phyloP scores from a whole-genome alignment of 2,113 vertebrate species.

The Poeciliopsis occidentalis region DNA sequence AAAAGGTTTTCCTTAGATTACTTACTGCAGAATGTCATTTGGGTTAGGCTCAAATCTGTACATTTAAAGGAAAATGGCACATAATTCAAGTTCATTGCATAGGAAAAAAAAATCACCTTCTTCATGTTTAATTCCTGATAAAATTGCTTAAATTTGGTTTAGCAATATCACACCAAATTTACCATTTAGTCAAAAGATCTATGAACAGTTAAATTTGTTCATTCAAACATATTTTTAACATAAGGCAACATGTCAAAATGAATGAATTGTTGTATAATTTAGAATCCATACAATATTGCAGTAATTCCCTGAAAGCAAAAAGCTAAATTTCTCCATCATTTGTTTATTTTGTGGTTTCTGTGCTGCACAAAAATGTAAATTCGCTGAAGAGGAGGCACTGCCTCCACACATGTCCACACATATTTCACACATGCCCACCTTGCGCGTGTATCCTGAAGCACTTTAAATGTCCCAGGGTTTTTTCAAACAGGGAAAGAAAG shows the following conservation, averaged over 20 bases:
- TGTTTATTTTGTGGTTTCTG: conserved; percentile 5
- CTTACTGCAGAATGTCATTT: not conserved
- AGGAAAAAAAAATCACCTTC: not conserved
- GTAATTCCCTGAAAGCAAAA: conserved; percentile 5
- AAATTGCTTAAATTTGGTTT: not conserved
- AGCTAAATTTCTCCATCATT: conserved; percentile 24
- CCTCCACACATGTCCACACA: conserved; percentile 17
- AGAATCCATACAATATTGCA: not conserved
- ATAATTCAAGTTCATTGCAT: not conserved
- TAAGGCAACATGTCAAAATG: not conserved
- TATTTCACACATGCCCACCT: conserved; percentile 40
- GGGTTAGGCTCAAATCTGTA: not conserved
- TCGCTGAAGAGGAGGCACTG: conserved; percentile 4
- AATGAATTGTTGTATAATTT: not conserved
- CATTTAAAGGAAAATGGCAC: not conserved
- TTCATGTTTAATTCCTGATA: not conserved
- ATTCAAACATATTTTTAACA: not conserved
- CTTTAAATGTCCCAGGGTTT: conserved; percentile 37
- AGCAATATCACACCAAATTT: not conserved
- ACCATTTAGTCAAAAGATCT: too few relatives aligned
- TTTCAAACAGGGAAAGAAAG: conserved; percentile 24
- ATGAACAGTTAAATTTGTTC: not conserved
- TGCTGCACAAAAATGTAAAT: conserved; percentile 18
- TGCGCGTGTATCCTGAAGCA: conserved; percentile 44
- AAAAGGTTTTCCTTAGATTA: not conserved